Percentiles rank a stretch among this genome's conserved stretches.
These are phyloP conservation scores for Pediacus dermestoides DNA, from an alignment of 2,888 invertebrate species.

Conservation along the genomic window DNA sequence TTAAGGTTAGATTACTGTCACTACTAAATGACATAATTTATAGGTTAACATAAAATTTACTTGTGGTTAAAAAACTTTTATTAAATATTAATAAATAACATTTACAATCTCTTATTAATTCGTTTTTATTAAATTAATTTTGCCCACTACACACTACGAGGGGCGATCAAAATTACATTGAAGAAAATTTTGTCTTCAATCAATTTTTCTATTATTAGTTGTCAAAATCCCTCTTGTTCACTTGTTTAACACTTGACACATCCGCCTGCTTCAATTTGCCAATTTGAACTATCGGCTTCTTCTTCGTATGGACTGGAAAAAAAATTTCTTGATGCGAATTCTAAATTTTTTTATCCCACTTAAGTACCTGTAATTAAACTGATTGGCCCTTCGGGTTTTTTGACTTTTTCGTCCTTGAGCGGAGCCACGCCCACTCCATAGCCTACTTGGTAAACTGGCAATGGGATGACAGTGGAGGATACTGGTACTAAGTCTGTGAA, in stretches of 20 bases:
- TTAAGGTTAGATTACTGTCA: too few species aligned
- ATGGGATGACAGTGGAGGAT: conserved; percentile 65
- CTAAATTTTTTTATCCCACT: neutral
- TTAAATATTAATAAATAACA: too few species aligned
- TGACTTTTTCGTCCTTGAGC: conserved; percentile 42
- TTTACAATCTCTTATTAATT: too few species aligned
- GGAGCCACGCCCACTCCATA: conserved; percentile 53
- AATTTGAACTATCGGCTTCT: conserved; percentile 23
- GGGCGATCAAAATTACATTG: too few species aligned
- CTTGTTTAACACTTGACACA: conserved; percentile 26
- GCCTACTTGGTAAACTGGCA: conserved; percentile 60
- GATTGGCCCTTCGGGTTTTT: conserved; percentile 41
- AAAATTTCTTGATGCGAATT: conserved; percentile 4
- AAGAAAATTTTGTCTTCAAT: too few species aligned
- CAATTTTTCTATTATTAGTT: conserved; percentile 4
- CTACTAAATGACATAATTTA: too few species aligned
- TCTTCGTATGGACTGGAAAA: conserved; percentile 34
- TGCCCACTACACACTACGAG: too few species aligned
- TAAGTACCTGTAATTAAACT: conserved; percentile 41
- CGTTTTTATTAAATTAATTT: too few species aligned
- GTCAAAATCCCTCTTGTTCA: conserved; percentile 21
- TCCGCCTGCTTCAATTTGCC: conserved; percentile 23
- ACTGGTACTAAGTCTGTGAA: conserved; percentile 59
- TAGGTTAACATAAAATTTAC: too few species aligned
- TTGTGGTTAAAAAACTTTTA: too few species aligned